phyloP scores from a whole-genome alignment of 2,797 vertebrate genomes.

The Spondyliosoma cantharus region DNA sequence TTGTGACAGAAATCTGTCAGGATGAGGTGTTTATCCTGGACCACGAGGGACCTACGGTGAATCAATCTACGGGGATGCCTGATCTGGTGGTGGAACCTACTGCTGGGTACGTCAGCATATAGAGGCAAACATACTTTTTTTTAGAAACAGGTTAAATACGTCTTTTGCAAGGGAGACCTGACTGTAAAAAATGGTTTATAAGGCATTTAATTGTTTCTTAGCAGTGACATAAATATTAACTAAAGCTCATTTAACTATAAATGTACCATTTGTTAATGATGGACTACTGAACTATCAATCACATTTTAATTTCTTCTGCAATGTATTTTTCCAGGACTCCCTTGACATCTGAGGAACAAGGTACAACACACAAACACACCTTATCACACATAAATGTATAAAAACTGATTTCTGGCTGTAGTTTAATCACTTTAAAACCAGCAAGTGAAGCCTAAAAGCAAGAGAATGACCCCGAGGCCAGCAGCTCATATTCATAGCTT shows the following conservation, averaged over 20 bases:
- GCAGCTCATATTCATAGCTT: neutral
- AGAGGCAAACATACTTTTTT: neutral
- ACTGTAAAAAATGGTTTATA: too few relatives aligned
- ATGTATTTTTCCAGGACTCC: slow-evolving; percentile 70
- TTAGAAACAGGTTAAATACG: too few relatives aligned
- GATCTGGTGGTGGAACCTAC: slow-evolving; percentile 95
- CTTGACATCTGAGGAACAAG: slow-evolving; percentile 84
- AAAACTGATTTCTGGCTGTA: neutral
- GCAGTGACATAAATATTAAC: too few relatives aligned
- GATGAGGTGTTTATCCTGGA: slow-evolving; percentile 98
- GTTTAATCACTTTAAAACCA: neutral
- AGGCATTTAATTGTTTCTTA: too few relatives aligned
- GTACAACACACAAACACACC: slow-evolving; percentile 65
- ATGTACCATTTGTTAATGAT: too few relatives aligned
- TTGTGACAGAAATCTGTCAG: slow-evolving; percentile 98
- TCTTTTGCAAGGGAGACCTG: too few relatives aligned
- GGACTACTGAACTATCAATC: neutral
- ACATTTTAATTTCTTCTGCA: neutral
- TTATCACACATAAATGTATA: neutral
- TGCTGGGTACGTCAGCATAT: slow-evolving; percentile 83
- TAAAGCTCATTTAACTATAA: too few relatives aligned
- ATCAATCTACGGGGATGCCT: slow-evolving; percentile 90
- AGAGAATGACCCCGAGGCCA: too few relatives aligned
- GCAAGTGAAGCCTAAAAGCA: neutral
- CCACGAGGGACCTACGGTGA: slow-evolving; percentile 84